Base-by-base conservation (phyloP, 2,888 invertebrate genomes). In the Cordilura impudica region DNA sequence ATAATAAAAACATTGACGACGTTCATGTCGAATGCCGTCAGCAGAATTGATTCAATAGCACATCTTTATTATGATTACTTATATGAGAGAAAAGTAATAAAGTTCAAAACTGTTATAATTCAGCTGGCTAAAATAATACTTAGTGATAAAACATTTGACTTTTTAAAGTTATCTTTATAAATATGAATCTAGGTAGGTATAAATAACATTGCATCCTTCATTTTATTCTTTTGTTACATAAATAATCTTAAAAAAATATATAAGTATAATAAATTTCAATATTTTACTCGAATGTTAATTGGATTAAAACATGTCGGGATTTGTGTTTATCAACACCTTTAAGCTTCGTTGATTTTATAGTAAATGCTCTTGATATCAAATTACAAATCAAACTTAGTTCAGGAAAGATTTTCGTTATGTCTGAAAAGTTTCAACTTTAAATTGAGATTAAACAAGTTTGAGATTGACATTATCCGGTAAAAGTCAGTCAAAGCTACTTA, bases 391-490 rank as follows among this genome's bases (percentile, higher is more conserved):
- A 29, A 29, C 29, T 39, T 39, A 39, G 4, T 39, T 12, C 35
- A 39, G 35, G 35, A n/a, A 4, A 39, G n/a, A 39, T 39, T n/a
- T 39, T 39, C 12, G 3, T 31, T 31, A n/a, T n/a, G n/a, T n/a
- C n/a, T n/a, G n/a, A n/a, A n/a, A n/a, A n/a, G n/a, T n/a, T n/a
- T n/a, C n/a, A n/a, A n/a, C n/a, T n/a, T n/a, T n/a, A n/a, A n/a
- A n/a, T n/a, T n/a, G 35, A 39, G 35, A n/a, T 74, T 1, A 61
- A 74, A 74, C 74, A 54, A 61, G 74, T 67, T 74, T 61, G 18
- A 19, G 45, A 23, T 61, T 67, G 63, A 18, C 31, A 18, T 51
- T 45, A 63, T 51, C 78, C 45, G 67, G 78, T 63, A 63, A 63
- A 8, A 49, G 56, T 72, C 51, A 43, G 72, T 39, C 4, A 67